Evolutionary conservation across 2,113 vertebrate species (phyloP), one percentile per base, ranked within the genome.

Genomic region (Cettia cetti): DNA sequence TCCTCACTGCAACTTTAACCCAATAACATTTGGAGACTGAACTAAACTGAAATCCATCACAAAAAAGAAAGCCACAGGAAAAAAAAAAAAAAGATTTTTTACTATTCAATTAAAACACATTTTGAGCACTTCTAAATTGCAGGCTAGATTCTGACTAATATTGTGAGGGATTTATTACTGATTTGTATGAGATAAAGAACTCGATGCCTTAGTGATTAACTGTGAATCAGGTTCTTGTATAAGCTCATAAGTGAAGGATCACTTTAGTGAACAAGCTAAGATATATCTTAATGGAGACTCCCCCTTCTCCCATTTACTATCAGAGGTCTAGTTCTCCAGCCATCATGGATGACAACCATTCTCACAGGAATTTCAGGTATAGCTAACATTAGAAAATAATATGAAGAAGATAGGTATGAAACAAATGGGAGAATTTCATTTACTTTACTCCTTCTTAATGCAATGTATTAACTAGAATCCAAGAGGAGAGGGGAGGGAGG

Each of bases 401-500:
- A 76, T 10, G 8, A 89, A 83, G 33, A 85, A 47, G 15, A 23
- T 3, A 76, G 2, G 7, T 23, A 64, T 22, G 27, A 94, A 82
- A n/a, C 17, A 50, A 57, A 17, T 20, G 79, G 6, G 16, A 63
- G 71, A 83, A 26, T 10, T 6, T 28, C 22, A 68, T 71, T 12
- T 37, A 60, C 31, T 66, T 75, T 53, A 66, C 24, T 75, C 45
- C 22, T 7, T 71, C 53, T 60, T 47, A 78, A 78, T 66, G 24
- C 30, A 86, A 66, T 47, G 49, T 64, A 86, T 47, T 89, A 82
- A 82, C 44, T 47, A 68, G 26, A 78, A 72, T 6, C 49, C 35
- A 82, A 60, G 15, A 22, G 15, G 11, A 9, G 18, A 24, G 15
- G 3, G 5, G 11, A 2, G 3, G 19, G 5, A 10, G 4, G 3